A percentile compares a stretch with the other conserved stretches of the same genome.
Conservation (phyloP, 2,888 invertebrate genomes). For the Harpagoxenus sublaevis region DNA sequence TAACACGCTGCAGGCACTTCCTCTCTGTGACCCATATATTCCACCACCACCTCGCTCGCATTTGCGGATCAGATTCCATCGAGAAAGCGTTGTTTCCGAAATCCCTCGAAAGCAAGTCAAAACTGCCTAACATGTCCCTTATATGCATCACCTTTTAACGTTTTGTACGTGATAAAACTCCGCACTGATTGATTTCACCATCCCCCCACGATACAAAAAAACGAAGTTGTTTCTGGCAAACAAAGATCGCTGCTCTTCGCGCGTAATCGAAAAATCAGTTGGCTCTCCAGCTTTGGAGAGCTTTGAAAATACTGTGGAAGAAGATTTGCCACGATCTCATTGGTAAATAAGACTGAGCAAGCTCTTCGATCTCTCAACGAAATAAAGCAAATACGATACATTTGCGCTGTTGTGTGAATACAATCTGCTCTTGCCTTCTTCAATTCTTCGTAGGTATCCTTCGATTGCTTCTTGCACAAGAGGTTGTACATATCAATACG, state of each 20-base stretch:
- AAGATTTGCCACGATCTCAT: background rate
- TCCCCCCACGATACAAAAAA: background rate
- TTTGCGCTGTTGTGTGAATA: background rate
- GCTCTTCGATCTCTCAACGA: background rate
- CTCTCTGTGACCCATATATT: constrained; percentile 74
- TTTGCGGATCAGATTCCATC: constrained; percentile 7
- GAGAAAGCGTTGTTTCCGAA: background rate
- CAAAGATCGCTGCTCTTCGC: background rate
- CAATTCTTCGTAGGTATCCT: background rate
- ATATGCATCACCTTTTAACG: background rate
- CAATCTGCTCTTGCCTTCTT: background rate
- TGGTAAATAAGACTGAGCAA: constrained; percentile 7
- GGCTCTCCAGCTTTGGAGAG: background rate
- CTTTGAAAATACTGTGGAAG: background rate
- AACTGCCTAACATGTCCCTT: background rate
- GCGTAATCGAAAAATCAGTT: background rate
- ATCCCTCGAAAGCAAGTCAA: background rate
- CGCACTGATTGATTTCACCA: background rate
- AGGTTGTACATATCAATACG: background rate
- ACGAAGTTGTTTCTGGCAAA: background rate
- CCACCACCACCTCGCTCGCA: background rate
- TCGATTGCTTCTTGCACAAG: background rate
- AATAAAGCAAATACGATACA: background rate
- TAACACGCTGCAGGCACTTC: constrained; percentile 66
- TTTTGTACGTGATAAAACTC: background rate